Base-by-base conservation (phyloP, 2,888 invertebrate genomes). In the Ommatoiulus sabulosus region DNA sequence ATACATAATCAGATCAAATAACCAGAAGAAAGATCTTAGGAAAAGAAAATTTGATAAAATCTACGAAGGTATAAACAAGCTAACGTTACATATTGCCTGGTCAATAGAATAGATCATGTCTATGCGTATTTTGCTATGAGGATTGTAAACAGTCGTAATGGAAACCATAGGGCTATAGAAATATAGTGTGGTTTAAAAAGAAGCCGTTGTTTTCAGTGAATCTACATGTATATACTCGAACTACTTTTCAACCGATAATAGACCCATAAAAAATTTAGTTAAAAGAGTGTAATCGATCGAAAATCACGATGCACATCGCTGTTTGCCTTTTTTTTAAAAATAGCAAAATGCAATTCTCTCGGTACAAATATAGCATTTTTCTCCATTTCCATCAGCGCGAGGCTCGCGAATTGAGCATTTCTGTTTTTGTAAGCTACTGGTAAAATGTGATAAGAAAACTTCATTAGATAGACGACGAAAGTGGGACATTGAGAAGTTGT, bases 341-440 rank as follows among this genome's bases (percentile, higher is more conserved):
- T 72, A 3, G 20, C 20, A 7, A 20, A 80, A 24, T 80, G 35
- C 24, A 35, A 12, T 72, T 72, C 24, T 6, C 20, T 63, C 17
- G 52, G 7, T 3, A 52, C 52, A 52, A 52, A 52, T 24, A 8
- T 24, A 8, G 80, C 7, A 80, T 80, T 80, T 24, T 72, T 72
- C 72, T 72, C 7, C 72, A n/a, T 72, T 72, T n/a, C 72, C 72
- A 24, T 63, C 63, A 15, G 4, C 17, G 17, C 57, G 15, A 4
- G 57, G 17, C 17, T 72, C n/a, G 10, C 72, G 72, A 20, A 24
- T 72, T 24, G 24, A 35, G 80, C 80, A 35, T 80, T 80, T 72
- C 72, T 80, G 80, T 80, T 80, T 80, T 80, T 35, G 80, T 35
- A 80, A 80, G 80, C 80, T 80, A 80, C 80, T 80, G 80, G 80